Conservation (phyloP, 53 echinoderm and acorn worm species). For the Apostichopus leukothele region DNA sequence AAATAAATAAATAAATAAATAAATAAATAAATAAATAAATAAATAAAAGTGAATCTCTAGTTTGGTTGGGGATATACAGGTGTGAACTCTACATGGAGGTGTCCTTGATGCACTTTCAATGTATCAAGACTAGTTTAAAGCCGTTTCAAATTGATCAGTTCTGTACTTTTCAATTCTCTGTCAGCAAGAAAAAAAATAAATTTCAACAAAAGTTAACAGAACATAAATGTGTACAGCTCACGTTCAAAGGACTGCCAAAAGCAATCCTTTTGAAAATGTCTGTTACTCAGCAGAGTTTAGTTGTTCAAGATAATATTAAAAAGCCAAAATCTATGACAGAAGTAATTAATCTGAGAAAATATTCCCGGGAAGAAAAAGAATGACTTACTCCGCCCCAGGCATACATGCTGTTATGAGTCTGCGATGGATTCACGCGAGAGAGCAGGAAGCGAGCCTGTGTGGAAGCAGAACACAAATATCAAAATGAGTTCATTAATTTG, state of each 20-base stretch:
- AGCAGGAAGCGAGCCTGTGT: constrained; percentile 90
- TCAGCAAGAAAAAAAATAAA: neutral
- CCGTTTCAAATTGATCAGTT: too few relatives aligned
- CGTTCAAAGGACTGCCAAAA: too few relatives aligned
- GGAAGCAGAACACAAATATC: neutral
- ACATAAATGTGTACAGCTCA: too few relatives aligned
- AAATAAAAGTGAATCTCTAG: too few relatives aligned
- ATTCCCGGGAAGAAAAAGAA: neutral
- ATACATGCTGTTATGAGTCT: constrained; percentile 97
- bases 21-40: too few relatives aligned
- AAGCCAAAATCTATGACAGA: neutral
- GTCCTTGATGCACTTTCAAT: too few relatives aligned
- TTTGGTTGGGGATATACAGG: too few relatives aligned
- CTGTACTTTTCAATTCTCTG: too few relatives aligned
- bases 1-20: too few relatives aligned
- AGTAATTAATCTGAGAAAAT: neutral
- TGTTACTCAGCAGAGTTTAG: neutral
- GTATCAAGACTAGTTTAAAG: too few relatives aligned
- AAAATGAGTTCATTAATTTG: neutral
- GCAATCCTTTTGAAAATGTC: too few relatives aligned
- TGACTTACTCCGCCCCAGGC: constrained; percentile 90
- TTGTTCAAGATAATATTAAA: neutral
- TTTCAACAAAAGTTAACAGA: neutral
- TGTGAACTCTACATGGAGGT: too few relatives aligned
- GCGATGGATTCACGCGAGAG: constrained; percentile 92